Evolutionary conservation across 2,888 invertebrate species (phyloP).

Genomic region (Epinotia nisella): DNA sequence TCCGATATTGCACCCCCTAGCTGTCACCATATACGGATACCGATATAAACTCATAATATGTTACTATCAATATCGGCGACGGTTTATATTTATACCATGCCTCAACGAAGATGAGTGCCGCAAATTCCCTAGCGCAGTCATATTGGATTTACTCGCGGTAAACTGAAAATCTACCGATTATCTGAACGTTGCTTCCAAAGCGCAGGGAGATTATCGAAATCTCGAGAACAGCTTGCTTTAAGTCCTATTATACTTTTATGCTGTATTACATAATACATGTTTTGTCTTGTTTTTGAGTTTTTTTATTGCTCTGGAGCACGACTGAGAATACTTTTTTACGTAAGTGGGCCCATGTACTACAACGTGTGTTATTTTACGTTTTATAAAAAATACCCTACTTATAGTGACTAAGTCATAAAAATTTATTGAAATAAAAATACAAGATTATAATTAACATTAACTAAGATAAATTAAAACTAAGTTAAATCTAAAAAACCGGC

Average conservation of each 20-base stretch:
- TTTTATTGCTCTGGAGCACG: background rate
- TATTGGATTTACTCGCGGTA: background rate
- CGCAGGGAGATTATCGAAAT: no score
- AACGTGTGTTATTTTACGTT: no score
- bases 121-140: constrained; percentile 6
- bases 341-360: no score
- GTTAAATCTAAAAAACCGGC: no score
- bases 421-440: no score
- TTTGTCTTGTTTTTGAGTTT: background rate
- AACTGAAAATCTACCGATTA: background rate
- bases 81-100: constrained; percentile 22
- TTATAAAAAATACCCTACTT: no score
- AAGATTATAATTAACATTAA: no score
- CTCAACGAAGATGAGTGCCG: background rate
- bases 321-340: no score
- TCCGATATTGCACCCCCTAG: no score
- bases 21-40: background rate
- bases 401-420: no score
- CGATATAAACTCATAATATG: background rate
- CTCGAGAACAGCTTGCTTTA: background rate
- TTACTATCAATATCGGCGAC: constrained; percentile 3
- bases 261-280: background rate
- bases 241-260: no score
- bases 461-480: no score
- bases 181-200: background rate